A percentile compares a stretch with the other conserved stretches of the same genome.
phyloP scores from a whole-genome alignment of 2,888 invertebrate genomes.

The Pterobdella sp. region DNA sequence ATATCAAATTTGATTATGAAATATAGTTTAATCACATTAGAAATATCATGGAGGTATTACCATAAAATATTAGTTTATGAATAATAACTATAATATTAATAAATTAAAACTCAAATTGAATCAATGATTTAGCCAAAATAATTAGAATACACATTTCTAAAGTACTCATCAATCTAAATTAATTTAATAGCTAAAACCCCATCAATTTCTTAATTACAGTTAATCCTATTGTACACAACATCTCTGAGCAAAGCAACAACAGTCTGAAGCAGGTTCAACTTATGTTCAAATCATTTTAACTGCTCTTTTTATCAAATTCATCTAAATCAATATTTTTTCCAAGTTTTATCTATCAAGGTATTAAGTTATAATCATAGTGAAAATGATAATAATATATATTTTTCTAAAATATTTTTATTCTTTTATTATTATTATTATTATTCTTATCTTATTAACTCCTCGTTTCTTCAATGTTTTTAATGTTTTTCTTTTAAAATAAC shows the following conservation, averaged over 20 bases:
- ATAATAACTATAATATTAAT: no score
- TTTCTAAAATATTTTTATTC: not conserved
- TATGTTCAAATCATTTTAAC: slow-evolving; percentile 17
- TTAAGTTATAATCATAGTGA: no score
- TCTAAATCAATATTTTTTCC: not conserved
- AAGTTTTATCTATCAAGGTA: no score
- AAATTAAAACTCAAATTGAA: no score
- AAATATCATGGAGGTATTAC: no score
- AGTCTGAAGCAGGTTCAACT: no score
- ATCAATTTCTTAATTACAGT: not conserved
- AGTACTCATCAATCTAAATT: not conserved
- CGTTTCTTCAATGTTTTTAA: not conserved
- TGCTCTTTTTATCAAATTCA: not conserved
- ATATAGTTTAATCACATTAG: no score
- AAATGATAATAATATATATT: no score
- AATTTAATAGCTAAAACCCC: not conserved
- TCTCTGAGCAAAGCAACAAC: slow-evolving; percentile 21
- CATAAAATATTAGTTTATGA: no score
- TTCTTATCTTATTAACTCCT: not conserved
- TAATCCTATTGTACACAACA: slow-evolving; percentile 29
- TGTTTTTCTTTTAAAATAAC: not conserved
- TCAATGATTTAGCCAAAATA: not conserved
- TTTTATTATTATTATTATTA: not conserved
- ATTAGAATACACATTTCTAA: not conserved
- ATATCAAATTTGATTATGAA: no score